A percentile compares a stretch with the other conserved stretches of the same genome.
Evolutionary conservation across 2,797 vertebrate genomes (phyloP).

Genomic region (Nyctalus aviator): DNA sequence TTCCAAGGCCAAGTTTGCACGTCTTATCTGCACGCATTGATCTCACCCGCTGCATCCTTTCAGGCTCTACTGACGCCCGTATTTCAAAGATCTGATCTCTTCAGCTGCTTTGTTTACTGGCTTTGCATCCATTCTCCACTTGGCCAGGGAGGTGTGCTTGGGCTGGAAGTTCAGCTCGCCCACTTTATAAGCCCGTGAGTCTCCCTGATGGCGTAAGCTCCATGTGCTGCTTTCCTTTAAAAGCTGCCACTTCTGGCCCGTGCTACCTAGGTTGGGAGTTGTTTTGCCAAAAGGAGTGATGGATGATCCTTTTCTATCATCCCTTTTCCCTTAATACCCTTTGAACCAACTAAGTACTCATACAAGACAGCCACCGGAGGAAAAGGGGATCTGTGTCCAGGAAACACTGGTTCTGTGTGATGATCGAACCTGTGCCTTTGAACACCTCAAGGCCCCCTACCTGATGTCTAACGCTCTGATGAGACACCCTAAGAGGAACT

Average conservation of each 20-base stretch:
- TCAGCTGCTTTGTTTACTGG: constrained; percentile 11
- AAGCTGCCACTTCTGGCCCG: not conserved
- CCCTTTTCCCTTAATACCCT: not conserved
- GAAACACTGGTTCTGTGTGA: not conserved
- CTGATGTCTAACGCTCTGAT: not conserved
- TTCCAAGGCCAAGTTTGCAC: not conserved
- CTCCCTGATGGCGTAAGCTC: not conserved
- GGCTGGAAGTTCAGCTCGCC: constrained; percentile 37
- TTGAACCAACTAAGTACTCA: not conserved
- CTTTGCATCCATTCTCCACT: not conserved
- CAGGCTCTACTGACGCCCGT: not conserved
- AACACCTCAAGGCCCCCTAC: not conserved
- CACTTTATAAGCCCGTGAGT: not conserved
- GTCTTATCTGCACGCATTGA: constrained; percentile 64
- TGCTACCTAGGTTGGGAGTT: not conserved
- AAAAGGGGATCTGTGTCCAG: not conserved
- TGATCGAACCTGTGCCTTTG: not conserved
- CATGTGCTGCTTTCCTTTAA: not conserved
- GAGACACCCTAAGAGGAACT: not conserved
- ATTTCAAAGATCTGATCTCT: constrained; percentile 69
- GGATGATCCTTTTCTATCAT: not conserved
- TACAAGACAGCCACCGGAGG: not conserved
- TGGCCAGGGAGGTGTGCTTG: not conserved
- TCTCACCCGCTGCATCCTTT: constrained; percentile 48
- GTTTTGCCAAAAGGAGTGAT: not conserved